These are phyloP conservation scores for Parnassius orleans DNA, from an alignment of 2,888 invertebrate species.

Conservation along the genomic window DNA sequence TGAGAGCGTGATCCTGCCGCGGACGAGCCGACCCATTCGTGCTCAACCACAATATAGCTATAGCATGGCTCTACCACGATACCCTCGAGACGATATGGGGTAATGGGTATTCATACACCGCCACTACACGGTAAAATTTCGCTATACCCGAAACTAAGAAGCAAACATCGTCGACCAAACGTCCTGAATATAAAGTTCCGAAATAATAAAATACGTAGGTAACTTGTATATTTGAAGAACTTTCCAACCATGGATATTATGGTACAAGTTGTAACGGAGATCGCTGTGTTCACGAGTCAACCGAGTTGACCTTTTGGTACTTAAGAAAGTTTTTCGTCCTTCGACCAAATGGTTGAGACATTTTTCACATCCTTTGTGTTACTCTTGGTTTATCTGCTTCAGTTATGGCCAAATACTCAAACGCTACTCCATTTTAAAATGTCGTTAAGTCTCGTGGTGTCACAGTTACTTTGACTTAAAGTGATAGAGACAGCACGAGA, in stretches of 20 bases:
- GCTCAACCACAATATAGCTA: too few relatives aligned
- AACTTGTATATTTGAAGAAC: conserved; percentile 10
- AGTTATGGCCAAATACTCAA: too few relatives aligned
- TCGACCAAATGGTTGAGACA: background rate
- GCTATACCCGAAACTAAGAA: background rate
- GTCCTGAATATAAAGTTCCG: background rate
- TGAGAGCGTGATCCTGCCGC: too few relatives aligned
- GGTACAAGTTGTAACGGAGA: conserved; percentile 1
- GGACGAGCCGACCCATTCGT: too few relatives aligned
- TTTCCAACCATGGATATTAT: conserved; percentile 15
- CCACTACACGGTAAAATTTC: too few relatives aligned
- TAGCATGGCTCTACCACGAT: too few relatives aligned
- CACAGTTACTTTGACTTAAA: too few relatives aligned
- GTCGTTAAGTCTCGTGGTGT: too few relatives aligned
- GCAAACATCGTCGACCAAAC: background rate
- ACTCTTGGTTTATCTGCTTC: background rate
- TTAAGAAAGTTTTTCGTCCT: conserved; percentile 6
- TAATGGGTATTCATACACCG: too few relatives aligned
- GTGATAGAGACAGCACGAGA: too few relatives aligned
- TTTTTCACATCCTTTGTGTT: background rate
- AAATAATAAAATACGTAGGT: conserved; percentile 2
- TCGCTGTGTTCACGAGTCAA: conserved; percentile 9
- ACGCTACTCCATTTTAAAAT: too few relatives aligned
- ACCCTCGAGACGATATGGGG: too few relatives aligned
- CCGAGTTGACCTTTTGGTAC: conserved; percentile 7